phyloP scores from a whole-genome alignment of 2,797 vertebrate species.

The Hypotaenidia philippensis region DNA sequence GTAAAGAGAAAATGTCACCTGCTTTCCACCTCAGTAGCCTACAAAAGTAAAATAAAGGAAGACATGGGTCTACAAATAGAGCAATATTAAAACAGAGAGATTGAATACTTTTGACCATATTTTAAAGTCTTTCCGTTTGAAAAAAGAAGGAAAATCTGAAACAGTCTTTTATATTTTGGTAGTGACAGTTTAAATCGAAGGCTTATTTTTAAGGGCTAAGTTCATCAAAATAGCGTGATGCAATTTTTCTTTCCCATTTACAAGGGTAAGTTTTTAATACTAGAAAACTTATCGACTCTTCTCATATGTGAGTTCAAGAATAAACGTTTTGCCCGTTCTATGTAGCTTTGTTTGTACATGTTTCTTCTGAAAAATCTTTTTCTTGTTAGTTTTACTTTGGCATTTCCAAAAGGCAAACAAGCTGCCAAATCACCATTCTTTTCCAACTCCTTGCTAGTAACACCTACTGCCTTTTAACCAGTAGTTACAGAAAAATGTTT shows the following conservation, averaged over 20 bases:
- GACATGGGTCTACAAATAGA: background rate
- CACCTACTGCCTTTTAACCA: background rate
- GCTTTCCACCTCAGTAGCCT: background rate
- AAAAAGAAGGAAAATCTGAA: background rate
- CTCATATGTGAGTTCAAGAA: background rate
- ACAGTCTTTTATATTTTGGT: background rate
- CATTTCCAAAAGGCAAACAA: background rate
- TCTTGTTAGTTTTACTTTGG: background rate
- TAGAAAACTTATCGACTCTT: background rate
- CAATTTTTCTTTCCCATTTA: background rate
- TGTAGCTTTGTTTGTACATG: background rate
- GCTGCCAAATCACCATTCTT: slow-evolving; percentile 6
- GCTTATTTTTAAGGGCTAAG: background rate
- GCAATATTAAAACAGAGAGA: background rate
- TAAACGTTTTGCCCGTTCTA: background rate
- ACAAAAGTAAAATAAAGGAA: background rate
- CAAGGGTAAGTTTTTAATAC: background rate
- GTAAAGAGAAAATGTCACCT: background rate
- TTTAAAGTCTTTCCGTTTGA: slow-evolving; percentile 47
- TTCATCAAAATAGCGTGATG: background rate
- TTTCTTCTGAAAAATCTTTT: background rate
- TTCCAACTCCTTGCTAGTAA: background rate
- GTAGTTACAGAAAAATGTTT: slow-evolving; percentile 28
- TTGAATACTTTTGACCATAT: background rate
- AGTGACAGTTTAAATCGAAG: background rate